Evolutionary conservation across 2,888 invertebrate genomes (phyloP).

Genomic region (Axea sp.): DNA sequence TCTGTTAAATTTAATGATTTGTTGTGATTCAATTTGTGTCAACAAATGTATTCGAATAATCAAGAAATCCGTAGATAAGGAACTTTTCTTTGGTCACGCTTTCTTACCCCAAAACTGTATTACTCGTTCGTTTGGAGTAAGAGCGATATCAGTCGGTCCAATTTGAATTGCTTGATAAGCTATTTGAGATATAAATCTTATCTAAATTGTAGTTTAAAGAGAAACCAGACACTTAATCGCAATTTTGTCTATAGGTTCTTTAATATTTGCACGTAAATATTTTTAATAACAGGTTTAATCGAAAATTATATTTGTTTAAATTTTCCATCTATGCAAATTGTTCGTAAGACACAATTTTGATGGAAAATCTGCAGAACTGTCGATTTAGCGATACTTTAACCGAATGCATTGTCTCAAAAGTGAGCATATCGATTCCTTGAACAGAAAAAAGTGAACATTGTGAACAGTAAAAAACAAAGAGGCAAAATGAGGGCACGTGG

Average conservation of each 20-base stretch:
- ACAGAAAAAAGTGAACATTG: constrained; percentile 37
- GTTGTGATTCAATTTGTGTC: neutral
- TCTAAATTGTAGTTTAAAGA: constrained; percentile 30
- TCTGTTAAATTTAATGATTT: too few relatives aligned
- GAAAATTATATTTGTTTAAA: too few relatives aligned
- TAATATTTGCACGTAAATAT: too few relatives aligned
- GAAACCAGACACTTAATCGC: constrained; percentile 27
- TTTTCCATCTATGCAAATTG: too few relatives aligned
- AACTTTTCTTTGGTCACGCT: constrained; percentile 22
- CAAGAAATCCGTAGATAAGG: constrained; percentile 15
- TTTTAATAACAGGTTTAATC: too few relatives aligned
- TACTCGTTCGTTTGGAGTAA: neutral
- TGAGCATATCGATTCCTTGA: too few relatives aligned
- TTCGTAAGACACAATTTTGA: too few relatives aligned
- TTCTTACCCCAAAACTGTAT: constrained; percentile 21
- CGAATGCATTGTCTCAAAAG: too few relatives aligned
- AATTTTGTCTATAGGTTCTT: too few relatives aligned
- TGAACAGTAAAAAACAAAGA: constrained; percentile 32
- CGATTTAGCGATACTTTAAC: constrained; percentile 22
- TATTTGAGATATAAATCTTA: neutral
- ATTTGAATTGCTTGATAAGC: constrained; percentile 7
- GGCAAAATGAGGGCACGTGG: constrained; percentile 29
- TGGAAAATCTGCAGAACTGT: too few relatives aligned
- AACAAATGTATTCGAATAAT: constrained; percentile 10
- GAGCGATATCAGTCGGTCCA: too few relatives aligned